Conservation (phyloP, 2,797 vertebrate genomes). For the Coreius guichenoti region DNA sequence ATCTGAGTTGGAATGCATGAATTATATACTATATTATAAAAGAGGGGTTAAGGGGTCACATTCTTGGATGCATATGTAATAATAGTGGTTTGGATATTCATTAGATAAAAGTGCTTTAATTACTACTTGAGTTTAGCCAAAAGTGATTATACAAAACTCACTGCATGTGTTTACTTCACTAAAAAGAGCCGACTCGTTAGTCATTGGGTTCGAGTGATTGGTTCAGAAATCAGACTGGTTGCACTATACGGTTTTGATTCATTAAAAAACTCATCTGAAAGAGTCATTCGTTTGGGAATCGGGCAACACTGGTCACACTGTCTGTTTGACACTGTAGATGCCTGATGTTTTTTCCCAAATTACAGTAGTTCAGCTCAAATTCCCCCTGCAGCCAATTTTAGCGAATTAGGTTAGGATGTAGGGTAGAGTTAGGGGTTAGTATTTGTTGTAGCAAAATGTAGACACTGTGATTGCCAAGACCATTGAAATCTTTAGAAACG, state of each 20-base stretch:
- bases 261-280: background rate
- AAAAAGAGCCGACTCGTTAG: background rate
- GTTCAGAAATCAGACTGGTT: background rate
- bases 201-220: background rate
- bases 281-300: background rate
- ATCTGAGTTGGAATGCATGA: constrained; percentile 2
- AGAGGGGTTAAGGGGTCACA: background rate
- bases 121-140: background rate
- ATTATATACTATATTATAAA: background rate
- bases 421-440: background rate
- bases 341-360: background rate
- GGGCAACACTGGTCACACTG: background rate
- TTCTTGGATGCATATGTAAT: constrained; percentile 2
- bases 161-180: no score
- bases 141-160: background rate
- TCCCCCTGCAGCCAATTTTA: background rate
- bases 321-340: background rate
- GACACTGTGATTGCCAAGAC: background rate
- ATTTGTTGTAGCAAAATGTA: background rate
- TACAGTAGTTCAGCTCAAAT: background rate
- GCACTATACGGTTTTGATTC: background rate
- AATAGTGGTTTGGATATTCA: constrained; percentile 6
- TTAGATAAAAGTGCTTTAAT: background rate
- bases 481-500: background rate
- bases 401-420: background rate